Base-by-base conservation (phyloP, 2,888 invertebrate genomes). In the Lycocerus yunnanus region DNA sequence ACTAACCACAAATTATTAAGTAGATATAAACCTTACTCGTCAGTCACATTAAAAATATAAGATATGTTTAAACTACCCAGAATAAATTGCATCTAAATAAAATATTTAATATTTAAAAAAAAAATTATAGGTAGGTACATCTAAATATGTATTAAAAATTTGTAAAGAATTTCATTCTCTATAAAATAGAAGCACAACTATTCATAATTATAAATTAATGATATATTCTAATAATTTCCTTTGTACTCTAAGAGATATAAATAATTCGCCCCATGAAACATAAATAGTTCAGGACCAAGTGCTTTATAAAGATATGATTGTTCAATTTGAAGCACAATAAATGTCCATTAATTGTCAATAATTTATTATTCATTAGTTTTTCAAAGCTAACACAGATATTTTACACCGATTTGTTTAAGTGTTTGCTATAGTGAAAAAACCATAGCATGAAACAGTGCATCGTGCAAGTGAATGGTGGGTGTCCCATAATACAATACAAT, bases 191-290 rank as follows among this genome's bases (percentile, higher is more conserved):
- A 80, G 74, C 77, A 73, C 71, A 73, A 76, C 72, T 68, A 76
- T 77, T 78, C 74, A 73, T 79, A 78, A 81, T 43, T 43, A n/a
- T n/a, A 81, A 77, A 78, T 76, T 76, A 70, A 78, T 43, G 43
- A 43, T 43, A 43, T 79, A 78, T 81, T 74, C 76, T 75, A 76
- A 70, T 81, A 81, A 84, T 83, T 83, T 83, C 83, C 80, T 84
- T 86, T 86, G 85, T 86, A 85, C 85, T 85, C 85, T 85, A 85
- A 84, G 78, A 82, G 82, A 83, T 80, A 81, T 71, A 76, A 73
- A 71, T 69, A 66, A 73, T 71, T 68, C 63, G 16, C 21, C 60
- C 24, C 16, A 74, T 75, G 0, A 43, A 43, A 43, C 43, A 43
- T 43, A 16, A 16, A 63, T 20, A 61, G 13, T 63, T 63, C 15